A percentile compares a stretch with the other conserved stretches of the same genome.
Conservation (phyloP, 2,113 vertebrate genomes). For the Vidua chalybeata region DNA sequence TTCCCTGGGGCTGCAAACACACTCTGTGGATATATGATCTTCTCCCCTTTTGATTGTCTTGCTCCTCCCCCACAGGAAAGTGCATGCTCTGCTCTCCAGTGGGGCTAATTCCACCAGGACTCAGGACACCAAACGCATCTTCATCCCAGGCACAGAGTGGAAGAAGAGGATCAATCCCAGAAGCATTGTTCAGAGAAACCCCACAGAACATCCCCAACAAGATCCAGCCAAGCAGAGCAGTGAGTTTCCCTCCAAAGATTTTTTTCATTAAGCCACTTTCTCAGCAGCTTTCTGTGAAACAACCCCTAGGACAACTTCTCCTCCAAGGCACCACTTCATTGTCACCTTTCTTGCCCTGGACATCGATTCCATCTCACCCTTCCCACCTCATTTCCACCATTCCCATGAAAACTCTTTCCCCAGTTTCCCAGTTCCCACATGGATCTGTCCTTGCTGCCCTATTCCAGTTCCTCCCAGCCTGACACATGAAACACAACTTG, state of each 20-base stretch:
- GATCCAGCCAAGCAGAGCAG: background rate
- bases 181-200: background rate
- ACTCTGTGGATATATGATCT: rapidly evolving
- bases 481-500: background rate
- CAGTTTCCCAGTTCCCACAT: background rate
- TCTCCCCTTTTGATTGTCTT: background rate
- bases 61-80: background rate
- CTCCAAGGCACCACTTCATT: background rate
- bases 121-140: background rate
- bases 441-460: background rate
- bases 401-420: background rate
- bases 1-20: background rate
- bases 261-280: background rate
- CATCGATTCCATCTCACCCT: rapidly evolving
- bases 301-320: background rate
- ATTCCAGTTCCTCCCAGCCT: background rate
- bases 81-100: background rate
- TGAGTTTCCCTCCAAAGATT: background rate
- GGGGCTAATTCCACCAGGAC: rapidly evolving
- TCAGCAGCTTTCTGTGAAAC: background rate
- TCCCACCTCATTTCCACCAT: background rate
- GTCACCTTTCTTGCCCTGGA: background rate
- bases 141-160: rapidly evolving
- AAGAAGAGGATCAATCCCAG: background rate
- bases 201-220: background rate